Conservation (phyloP, 2,113 vertebrate species). For the Salvelinus fontinalis region DNA sequence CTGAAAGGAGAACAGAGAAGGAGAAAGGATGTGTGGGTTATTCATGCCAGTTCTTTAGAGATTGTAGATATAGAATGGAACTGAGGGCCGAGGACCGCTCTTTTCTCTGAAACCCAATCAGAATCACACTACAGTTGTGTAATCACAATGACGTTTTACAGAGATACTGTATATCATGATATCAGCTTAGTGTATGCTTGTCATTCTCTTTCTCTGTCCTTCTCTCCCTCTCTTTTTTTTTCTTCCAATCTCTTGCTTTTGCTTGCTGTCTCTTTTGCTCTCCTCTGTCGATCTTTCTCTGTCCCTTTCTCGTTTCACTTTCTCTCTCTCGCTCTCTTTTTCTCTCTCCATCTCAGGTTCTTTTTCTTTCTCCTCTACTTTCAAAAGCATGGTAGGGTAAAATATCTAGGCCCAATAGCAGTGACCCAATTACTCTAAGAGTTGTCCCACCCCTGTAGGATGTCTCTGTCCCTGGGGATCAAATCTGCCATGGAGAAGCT, state of each 20-base stretch:
- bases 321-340: not conserved
- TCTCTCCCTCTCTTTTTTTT: not conserved
- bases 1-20: conserved; percentile 31
- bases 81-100: not conserved
- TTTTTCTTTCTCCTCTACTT: not conserved
- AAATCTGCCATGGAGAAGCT: conserved; percentile 46
- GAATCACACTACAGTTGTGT: conserved; percentile 11
- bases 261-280: conserved; percentile 19
- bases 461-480: conserved; percentile 61
- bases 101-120: not conserved
- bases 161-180: conserved; percentile 32
- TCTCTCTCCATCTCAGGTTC: not conserved
- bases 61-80: conserved; percentile 15
- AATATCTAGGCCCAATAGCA: conserved; percentile 54
- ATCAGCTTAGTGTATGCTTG: conserved; percentile 12
- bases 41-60: conserved; percentile 14
- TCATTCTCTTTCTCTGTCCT: conserved; percentile 3
- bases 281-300: conserved; percentile 20
- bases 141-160: conserved; percentile 36
- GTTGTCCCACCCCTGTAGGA: conserved; percentile 59
- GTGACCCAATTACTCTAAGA: conserved; percentile 72
- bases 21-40: conserved; percentile 21
- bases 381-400: conserved; percentile 42
- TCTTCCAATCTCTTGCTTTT: not conserved
- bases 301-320: not conserved